These are phyloP conservation scores for Lissocephala sabroskyi DNA, from an alignment of 2,888 invertebrate species.

Conservation along the genomic window DNA sequence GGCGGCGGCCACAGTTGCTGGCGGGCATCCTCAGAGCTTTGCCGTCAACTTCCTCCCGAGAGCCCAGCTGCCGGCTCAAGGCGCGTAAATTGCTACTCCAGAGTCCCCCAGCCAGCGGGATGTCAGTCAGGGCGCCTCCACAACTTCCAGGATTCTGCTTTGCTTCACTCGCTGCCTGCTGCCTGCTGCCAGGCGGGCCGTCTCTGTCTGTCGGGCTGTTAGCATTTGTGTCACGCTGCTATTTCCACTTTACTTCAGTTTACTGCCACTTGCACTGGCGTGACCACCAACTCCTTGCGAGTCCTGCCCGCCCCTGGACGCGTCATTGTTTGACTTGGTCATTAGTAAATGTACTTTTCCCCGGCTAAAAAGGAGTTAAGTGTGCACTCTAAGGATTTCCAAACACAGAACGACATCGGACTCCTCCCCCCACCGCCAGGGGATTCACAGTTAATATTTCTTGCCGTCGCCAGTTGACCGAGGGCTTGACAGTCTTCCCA, in stretches of 20 bases:
- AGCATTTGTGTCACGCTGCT: conserved; percentile 8
- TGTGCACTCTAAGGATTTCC: conserved; percentile 65
- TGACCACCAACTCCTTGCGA: neutral
- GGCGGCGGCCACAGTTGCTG: too few species aligned
- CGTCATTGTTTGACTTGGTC: conserved; percentile 62
- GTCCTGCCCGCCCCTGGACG: neutral
- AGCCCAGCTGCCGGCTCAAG: conserved; percentile 39
- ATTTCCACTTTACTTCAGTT: conserved; percentile 40
- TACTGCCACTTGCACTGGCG: conserved; percentile 19
- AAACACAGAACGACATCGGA: too few species aligned
- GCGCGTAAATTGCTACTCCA: conserved; percentile 62
- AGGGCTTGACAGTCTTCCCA: too few species aligned
- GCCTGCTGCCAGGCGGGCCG: neutral
- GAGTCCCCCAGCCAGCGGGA: conserved; percentile 21
- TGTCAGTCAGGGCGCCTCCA: too few species aligned
- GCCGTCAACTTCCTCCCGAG: neutral
- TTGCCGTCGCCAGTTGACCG: too few species aligned
- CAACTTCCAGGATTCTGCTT: too few species aligned
- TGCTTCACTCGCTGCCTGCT: conserved; percentile 1
- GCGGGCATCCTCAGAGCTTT: neutral
- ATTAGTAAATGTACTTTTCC: conserved; percentile 65
- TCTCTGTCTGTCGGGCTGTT: neutral
- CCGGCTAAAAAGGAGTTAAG: conserved; percentile 61
- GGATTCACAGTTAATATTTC: too few species aligned
- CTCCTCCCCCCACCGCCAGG: too few species aligned